A percentile compares a stretch with the other conserved stretches of the same genome.
phyloP scores from a whole-genome alignment of 2,888 invertebrate species.

The Philereme vetulata region DNA sequence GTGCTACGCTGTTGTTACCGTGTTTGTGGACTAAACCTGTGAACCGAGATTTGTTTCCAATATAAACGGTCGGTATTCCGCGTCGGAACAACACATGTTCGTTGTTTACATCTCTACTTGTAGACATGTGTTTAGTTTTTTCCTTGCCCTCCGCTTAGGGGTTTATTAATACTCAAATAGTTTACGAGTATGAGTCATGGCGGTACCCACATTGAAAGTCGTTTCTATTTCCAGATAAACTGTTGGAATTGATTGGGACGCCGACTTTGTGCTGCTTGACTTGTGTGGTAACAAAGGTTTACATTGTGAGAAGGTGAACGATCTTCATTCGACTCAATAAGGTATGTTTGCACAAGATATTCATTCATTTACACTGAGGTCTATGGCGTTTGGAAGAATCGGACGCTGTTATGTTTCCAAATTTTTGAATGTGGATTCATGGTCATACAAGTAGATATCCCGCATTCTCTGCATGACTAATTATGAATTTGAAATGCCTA shows the following conservation, averaged over 20 bases:
- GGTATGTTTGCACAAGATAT: slow-evolving; percentile 71
- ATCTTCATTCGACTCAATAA: slow-evolving; percentile 69
- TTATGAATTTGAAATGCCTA: slow-evolving; percentile 64
- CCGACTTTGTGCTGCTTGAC: slow-evolving; percentile 55
- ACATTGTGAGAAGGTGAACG: slow-evolving; percentile 78
- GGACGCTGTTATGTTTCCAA: slow-evolving; percentile 46
- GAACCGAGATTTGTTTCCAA: slow-evolving; percentile 66
- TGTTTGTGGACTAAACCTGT: slow-evolving; percentile 75
- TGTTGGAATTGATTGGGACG: slow-evolving; percentile 76
- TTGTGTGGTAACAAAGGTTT: slow-evolving; percentile 79
- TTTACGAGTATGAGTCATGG: slow-evolving; percentile 66
- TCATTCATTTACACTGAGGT: slow-evolving; percentile 41
- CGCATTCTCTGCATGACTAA: slow-evolving; percentile 58
- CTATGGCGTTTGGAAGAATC: slow-evolving; percentile 43
- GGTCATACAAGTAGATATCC: slow-evolving; percentile 44
- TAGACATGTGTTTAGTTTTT: slow-evolving; percentile 68
- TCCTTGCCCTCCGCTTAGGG: slow-evolving; percentile 60
- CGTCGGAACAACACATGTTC: slow-evolving; percentile 57
- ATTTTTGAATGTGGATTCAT: slow-evolving; percentile 44
- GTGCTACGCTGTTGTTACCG: slow-evolving; percentile 63
- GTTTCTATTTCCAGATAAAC: slow-evolving; percentile 82
- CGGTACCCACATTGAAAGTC: slow-evolving; percentile 73
- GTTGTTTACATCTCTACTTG: slow-evolving; percentile 74
- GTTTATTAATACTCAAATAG: slow-evolving; percentile 69
- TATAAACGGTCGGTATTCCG: slow-evolving; percentile 73